Evolutionary conservation across 2,888 invertebrate genomes (phyloP).

Genomic region (Escarpia spicata): DNA sequence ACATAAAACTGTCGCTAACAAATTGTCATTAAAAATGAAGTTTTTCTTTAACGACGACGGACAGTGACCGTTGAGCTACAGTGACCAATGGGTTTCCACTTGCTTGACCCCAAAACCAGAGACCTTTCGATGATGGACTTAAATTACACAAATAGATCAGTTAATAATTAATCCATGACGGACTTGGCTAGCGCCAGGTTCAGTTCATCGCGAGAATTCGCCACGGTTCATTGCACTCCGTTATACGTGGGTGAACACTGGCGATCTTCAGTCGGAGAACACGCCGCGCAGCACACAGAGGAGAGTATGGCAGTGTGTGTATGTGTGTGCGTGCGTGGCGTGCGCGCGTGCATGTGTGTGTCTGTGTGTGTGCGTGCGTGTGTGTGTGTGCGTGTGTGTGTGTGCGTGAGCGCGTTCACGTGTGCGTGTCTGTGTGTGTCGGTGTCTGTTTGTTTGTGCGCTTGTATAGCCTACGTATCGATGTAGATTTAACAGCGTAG

Average conservation of each 20-base stretch:
- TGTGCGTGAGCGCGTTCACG: no score
- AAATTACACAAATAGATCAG: conserved; percentile 1
- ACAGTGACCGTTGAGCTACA: not conserved
- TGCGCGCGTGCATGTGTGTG: no score
- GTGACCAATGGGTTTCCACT: not conserved
- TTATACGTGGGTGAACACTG: not conserved
- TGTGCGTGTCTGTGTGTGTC: no score
- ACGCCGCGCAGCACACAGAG: not conserved
- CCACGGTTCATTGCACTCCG: not conserved
- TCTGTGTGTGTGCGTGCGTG: no score
- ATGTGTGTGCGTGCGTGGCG: not conserved
- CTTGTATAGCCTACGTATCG: no score
- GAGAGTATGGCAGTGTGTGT: not conserved
- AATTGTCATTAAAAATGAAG: no score
- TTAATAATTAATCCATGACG: not conserved
- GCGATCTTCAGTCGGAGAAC: not conserved
- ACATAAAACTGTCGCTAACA: not conserved
- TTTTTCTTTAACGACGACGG: not conserved
- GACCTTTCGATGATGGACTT: not conserved
- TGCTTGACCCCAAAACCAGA: not conserved
- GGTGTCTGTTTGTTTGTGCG: no score
- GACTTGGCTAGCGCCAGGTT: not conserved
- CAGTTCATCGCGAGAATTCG: not conserved
- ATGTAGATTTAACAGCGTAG: no score
- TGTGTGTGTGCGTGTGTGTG: not conserved